Base-by-base conservation (phyloP, 1,140 invertebrate species). In the Temnothorax nylanderi region DNA sequence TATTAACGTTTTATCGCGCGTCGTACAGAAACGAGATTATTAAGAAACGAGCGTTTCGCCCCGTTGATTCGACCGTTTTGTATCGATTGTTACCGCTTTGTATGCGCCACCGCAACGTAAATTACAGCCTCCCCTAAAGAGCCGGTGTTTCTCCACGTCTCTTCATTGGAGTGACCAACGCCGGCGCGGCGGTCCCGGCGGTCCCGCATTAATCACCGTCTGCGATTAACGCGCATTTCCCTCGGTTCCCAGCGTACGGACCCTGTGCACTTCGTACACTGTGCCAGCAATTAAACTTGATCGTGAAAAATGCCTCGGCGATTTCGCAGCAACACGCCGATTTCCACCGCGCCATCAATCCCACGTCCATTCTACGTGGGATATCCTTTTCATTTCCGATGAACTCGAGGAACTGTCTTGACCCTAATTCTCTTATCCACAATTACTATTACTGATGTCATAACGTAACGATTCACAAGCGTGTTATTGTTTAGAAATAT, bases 221-320 rank as follows among this genome's bases (percentile, higher is more conserved):
- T 76, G 54, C 89, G 89, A 91, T 91, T 90, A 90, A 91, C 89
- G 90, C 62, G 67, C 74, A 84, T 91, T 90, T 87, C 89, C 75
- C 74, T 72, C 77, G 32, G 21, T 84, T 87, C 18, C 65, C 49
- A 51, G 77, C 47, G 69, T 51, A 58, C 49, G 67, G 11, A 44
- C 26, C 80, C 26, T 26, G 26, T 60, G 49, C 26, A 60, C 77
- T 60, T 62, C 54, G 72, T 87, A 84, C 60, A 76, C 18, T 65
- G 60, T 60, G 54, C 34, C 77, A 41, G 75, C 89, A 88, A 89
- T 89, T 87, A 89, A 90, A 90, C 88, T 80, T 90, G 89, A 90
- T 90, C 89, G 89, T 89, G 88, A 90, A 89, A 89, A 90, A 87
- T 89, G 32, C 41, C 26, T 65, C 16, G 8, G 6, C 87, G 65